phyloP scores from a whole-genome alignment of 2,797 vertebrate genomes.

The Adelosebastes latens region DNA sequence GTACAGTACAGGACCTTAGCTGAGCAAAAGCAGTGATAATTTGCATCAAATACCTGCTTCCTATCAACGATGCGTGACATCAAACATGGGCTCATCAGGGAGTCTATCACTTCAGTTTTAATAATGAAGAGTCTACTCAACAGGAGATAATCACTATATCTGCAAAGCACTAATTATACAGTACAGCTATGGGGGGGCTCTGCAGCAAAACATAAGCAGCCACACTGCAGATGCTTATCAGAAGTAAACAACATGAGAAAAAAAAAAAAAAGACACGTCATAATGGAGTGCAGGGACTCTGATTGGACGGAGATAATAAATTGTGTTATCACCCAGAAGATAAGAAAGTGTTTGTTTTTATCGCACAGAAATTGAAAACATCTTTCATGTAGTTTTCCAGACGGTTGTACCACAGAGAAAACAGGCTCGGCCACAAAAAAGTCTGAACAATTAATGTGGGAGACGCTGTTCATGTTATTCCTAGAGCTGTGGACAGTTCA shows the following conservation, averaged over 20 bases:
- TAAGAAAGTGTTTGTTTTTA: slow-evolving; percentile 10
- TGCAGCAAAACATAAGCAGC: slow-evolving; percentile 13
- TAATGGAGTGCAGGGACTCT: slow-evolving; percentile 1
- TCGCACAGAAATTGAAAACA: slow-evolving; percentile 16
- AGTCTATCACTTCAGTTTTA: slow-evolving; percentile 28
- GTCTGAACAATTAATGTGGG: not conserved
- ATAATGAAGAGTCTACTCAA: slow-evolving; percentile 30
- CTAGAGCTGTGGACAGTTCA: slow-evolving; percentile 1
- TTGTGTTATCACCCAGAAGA: slow-evolving; percentile 20
- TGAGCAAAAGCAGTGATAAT: slow-evolving; percentile 27
- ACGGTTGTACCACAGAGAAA: not conserved
- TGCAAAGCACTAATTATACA: slow-evolving; percentile 37
- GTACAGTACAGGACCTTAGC: slow-evolving; percentile 35
- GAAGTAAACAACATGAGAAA: slow-evolving; percentile 19
- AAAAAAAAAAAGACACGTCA: not conserved
- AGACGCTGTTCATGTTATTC: not conserved
- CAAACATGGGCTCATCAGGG: slow-evolving; percentile 44
- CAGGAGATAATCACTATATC: slow-evolving; percentile 35
- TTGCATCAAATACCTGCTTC: slow-evolving; percentile 51
- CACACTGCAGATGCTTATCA: slow-evolving; percentile 39
- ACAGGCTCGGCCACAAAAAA: not conserved
- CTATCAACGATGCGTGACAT: slow-evolving; percentile 21
- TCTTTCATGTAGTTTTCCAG: slow-evolving; percentile 10
- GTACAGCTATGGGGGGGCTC: slow-evolving; percentile 6
- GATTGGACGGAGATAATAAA: slow-evolving; percentile 30